Conservation (phyloP, 2,888 invertebrate species). For the Ashinkailepas kermadecensis region DNA sequence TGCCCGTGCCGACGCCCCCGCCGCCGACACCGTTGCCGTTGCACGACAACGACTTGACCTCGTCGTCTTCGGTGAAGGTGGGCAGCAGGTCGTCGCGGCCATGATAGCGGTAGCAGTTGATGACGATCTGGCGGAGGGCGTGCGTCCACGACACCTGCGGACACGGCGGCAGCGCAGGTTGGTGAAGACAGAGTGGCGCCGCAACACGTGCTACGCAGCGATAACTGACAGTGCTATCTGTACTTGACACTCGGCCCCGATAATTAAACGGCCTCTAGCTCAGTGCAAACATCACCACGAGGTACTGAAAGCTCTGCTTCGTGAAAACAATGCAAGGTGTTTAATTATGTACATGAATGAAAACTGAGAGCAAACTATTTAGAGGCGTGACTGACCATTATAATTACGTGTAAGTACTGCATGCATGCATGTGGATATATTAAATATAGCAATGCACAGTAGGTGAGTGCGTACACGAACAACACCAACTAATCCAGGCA, state of each 20-base stretch:
- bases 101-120: conserved; percentile 97
- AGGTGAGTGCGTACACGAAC: neutral
- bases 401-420: no score
- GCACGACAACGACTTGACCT: conserved; percentile 40
- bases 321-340: no score
- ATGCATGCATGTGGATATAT: no score
- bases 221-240: no score
- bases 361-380: no score
- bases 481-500: neutral
- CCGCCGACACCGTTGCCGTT: conserved; percentile 22
- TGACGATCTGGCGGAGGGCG: conserved; percentile 89
- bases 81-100: conserved; percentile 90
- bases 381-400: no score
- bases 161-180: conserved; percentile 18
- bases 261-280: no score
- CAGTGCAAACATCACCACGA: no score
- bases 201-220: neutral
- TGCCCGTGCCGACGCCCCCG: neutral
- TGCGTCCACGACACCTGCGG: conserved; percentile 94
- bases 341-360: no score
- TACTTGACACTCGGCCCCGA: no score
- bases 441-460: no score
- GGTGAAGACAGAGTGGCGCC: neutral
- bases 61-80: conserved; percentile 86
- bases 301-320: no score